phyloP scores from a whole-genome alignment of 2,113 vertebrate species.

The Cygnus atratus region DNA sequence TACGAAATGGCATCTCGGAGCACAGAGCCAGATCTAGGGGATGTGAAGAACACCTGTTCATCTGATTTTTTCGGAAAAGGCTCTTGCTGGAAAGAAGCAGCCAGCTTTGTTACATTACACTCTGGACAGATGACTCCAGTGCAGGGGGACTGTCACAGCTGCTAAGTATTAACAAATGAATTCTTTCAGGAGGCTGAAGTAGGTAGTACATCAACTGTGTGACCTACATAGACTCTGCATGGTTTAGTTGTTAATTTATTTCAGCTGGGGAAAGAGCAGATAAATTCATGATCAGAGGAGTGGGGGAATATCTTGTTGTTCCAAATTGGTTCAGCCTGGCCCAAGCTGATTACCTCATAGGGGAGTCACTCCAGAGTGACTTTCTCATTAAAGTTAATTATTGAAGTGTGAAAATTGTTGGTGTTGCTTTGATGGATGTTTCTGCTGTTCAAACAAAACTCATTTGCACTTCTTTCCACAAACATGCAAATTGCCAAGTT shows the following conservation, averaged over 20 bases:
- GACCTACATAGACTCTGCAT: neutral
- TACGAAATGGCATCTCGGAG: neutral
- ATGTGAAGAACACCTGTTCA: neutral
- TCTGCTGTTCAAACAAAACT: neutral
- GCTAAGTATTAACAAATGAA: constrained; percentile 27
- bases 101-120: neutral
- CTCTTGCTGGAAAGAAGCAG: neutral
- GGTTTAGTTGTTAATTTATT: neutral
- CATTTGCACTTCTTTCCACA: neutral
- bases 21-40: neutral
- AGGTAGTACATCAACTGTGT: neutral
- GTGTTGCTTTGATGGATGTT: neutral
- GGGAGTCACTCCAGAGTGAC: neutral
- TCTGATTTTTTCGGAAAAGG: neutral
- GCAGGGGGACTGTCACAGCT: neutral
- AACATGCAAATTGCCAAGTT: neutral
- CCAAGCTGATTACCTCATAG: neutral
- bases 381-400: neutral
- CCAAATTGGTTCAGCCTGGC: constrained; percentile 15
- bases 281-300: neutral
- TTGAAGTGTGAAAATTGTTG: neutral
- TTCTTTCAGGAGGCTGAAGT: neutral
- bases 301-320: neutral
- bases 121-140: neutral
- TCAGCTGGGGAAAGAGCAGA: neutral